Base-by-base conservation (phyloP, 1,140 invertebrate genomes). In the Oryzaephilus surinamensis region DNA sequence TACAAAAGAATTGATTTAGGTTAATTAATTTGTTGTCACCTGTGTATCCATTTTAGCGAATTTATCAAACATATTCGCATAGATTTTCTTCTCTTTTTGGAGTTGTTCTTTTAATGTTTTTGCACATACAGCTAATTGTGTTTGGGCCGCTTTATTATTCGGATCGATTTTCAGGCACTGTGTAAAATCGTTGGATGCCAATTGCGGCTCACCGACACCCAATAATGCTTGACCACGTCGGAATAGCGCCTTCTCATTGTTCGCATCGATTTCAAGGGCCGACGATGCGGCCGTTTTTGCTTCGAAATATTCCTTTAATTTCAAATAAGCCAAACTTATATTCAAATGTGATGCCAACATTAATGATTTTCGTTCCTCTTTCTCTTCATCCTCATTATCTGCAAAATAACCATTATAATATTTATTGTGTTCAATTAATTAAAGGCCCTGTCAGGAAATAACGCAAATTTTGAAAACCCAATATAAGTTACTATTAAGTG, bases 11-110 rank as follows among this genome's bases (percentile, higher is more conserved):
- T 48, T 13, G 24, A 36, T 10, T 35, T 11, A 18, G 17, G 11
- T 18, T 32, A 36, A 43, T 41, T 48, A 46, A 46, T 51, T 45
- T 48, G 21, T 41, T 44, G 52, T 62, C 53, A 88, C 84, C 77
- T 85, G 75, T 62, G 74, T 76, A 62, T 89, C 84, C 59, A 75
- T 71, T 52, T 79, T 74, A 2, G 84, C 84, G 65, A 89, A 84
- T 63, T 85, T 87, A 45, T 85, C 79, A 60, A 99, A 97, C 88
- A 99, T 96, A 60, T 92, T 93, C 2, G 79, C 79, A 64, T 94
- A 99, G 7, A 90, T 70, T 53, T 85, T 79, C 67, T 91, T 94
- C 58, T 97, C 93, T 46, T 79, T 79, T 24, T 76, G 68, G 36
- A 77, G 70, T 45, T 85, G 76, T 42, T 84, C 73, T 61, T 83